phyloP scores from a whole-genome alignment of 2,888 invertebrate species.

The Clunio marinus region DNA sequence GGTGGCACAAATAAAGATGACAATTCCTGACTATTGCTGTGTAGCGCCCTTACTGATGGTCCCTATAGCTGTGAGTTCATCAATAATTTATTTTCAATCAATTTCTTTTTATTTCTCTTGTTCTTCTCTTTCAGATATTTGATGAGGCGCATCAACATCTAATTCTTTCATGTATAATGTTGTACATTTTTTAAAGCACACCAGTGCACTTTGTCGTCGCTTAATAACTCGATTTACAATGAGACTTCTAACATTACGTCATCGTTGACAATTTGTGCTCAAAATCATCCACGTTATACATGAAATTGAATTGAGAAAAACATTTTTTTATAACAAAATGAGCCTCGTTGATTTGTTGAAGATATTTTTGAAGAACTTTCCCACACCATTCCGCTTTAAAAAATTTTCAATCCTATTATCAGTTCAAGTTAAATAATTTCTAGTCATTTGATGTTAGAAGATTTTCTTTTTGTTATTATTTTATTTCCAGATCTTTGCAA shows the following conservation, averaged over 20 bases:
- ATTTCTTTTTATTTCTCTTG: neutral
- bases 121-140: conserved; percentile 48
- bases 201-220: neutral
- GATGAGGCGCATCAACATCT: conserved; percentile 49
- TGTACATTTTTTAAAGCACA: conserved; percentile 47
- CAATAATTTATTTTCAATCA: neutral
- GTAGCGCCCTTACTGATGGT: conserved; percentile 98
- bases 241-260: neutral
- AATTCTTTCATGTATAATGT: conserved; percentile 50
- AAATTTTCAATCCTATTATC: conserved; percentile 13
- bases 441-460: neutral
- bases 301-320: conserved; percentile 3
- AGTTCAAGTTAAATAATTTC: conserved; percentile 24
- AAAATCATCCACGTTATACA: conserved; percentile 19
- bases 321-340: neutral
- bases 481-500: neutral
- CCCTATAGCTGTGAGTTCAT: conserved; percentile 59
- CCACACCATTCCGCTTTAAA: conserved; percentile 50
- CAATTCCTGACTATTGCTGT: conserved; percentile 97
- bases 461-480: conserved; percentile 8
- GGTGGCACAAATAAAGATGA: conserved; percentile 80
- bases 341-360: neutral
- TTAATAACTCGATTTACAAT: conserved; percentile 17
- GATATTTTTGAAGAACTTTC: conserved; percentile 45
- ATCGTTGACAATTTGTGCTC: neutral